These are phyloP conservation scores for Darevskia mixta DNA, from an alignment of 2,797 vertebrate species.

Conservation along the genomic window DNA sequence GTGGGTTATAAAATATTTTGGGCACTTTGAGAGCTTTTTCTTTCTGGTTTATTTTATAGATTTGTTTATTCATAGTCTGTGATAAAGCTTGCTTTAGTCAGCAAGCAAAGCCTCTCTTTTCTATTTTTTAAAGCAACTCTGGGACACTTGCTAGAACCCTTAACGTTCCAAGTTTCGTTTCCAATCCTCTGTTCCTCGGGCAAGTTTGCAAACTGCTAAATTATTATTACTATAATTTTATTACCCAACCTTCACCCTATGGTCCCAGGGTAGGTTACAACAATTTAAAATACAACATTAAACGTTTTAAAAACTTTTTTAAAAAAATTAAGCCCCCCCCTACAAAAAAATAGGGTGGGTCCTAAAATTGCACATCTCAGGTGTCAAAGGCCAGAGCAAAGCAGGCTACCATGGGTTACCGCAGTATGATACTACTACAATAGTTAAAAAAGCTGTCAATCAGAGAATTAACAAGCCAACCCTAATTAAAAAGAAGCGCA, in stretches of 20 bases:
- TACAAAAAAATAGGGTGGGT: too few species aligned
- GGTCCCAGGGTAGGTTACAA: too few species aligned
- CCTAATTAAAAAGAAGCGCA: background rate
- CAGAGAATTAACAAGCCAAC: background rate
- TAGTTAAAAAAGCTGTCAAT: background rate
- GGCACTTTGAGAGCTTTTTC: too few species aligned
- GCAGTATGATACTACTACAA: background rate
- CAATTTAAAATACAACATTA: too few species aligned
- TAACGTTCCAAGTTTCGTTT: background rate
- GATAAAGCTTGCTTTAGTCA: background rate
- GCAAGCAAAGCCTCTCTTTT: background rate
- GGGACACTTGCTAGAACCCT: background rate
- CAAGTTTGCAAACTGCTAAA: background rate
- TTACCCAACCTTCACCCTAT: too few species aligned
- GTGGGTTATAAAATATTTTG: too few species aligned
- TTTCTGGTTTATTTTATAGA: too few species aligned
- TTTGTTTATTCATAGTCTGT: background rate
- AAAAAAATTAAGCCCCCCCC: accelerated
- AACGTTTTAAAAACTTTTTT: too few species aligned
- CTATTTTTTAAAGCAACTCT: background rate
- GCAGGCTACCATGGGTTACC: background rate
- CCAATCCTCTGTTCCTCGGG: background rate
- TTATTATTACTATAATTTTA: too few species aligned
- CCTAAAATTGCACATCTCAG: too few species aligned
- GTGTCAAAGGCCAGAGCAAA: background rate